Evolutionary conservation across 64 coral and sea anemone species (phyloP).

Genomic region (Stichodactyla helianthus): DNA sequence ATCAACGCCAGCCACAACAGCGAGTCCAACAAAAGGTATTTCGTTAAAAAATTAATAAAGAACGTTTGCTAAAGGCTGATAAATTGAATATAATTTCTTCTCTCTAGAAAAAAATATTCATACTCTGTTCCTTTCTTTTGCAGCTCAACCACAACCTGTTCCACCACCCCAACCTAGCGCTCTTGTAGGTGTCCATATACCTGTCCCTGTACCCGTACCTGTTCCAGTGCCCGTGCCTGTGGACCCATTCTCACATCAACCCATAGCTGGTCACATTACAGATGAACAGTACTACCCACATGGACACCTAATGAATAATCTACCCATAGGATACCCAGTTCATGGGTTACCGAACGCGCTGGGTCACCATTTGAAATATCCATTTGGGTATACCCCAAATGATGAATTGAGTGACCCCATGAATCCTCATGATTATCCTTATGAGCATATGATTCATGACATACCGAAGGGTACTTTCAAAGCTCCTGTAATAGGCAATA

Average conservation of each 20-base stretch:
- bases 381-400: neutral
- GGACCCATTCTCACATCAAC: neutral
- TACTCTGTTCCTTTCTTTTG: neutral
- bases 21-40: neutral
- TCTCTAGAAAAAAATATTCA: too few relatives aligned
- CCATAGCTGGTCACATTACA: neutral
- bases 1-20: neutral
- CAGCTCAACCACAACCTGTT: neutral
- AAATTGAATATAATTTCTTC: too few relatives aligned
- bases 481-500: neutral
- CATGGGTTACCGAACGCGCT: neutral
- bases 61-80: too few relatives aligned
- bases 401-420: neutral
- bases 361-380: neutral
- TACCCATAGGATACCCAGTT: neutral
- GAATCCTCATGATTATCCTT: neutral
- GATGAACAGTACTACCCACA: neutral
- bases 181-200: neutral
- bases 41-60: neutral
- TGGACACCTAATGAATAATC: neutral
- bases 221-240: neutral
- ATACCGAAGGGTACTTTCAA: neutral
- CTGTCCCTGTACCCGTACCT: slow-evolving; percentile 3
- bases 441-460: neutral
- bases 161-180: neutral